A percentile compares a stretch with the other conserved stretches of the same genome.
Evolutionary conservation across 1,140 invertebrate genomes (phyloP).

Genomic region (Atta texana): DNA sequence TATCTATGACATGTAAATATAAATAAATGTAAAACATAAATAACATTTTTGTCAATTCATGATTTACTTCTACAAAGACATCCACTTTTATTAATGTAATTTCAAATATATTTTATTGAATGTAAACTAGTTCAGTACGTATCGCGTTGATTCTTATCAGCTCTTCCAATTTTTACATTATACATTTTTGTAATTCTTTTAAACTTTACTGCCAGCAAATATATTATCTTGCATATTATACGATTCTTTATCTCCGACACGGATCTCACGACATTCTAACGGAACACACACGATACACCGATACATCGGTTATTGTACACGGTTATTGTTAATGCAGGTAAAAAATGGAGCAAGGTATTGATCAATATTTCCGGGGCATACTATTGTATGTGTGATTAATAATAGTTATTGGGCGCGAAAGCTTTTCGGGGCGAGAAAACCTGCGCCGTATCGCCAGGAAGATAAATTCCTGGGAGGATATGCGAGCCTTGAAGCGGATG

Average conservation of each 20-base stretch:
- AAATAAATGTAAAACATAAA: too few species aligned
- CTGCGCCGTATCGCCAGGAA: not conserved
- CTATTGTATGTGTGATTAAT: constrained; percentile 33
- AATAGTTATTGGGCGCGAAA: constrained; percentile 20
- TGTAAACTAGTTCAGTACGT: too few species aligned
- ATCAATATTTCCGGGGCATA: constrained; percentile 7
- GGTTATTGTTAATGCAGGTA: not conserved
- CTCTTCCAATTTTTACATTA: too few species aligned
- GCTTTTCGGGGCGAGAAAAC: not conserved
- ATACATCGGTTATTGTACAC: not conserved
- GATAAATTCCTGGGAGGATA: constrained; percentile 29
- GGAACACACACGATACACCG: constrained; percentile 15
- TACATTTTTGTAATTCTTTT: not conserved
- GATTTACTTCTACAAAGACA: too few species aligned
- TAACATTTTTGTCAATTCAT: too few species aligned
- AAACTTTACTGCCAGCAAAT: not conserved
- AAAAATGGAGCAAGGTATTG: constrained; percentile 9
- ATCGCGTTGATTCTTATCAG: too few species aligned
- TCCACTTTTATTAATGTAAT: too few species aligned
- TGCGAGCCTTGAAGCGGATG: not conserved
- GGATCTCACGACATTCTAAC: constrained; percentile 8
- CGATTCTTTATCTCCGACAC: constrained; percentile 10
- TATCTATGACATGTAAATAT: too few species aligned
- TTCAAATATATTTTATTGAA: too few species aligned
- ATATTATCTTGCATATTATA: not conserved